These are phyloP conservation scores for Onchidella celtica DNA, from an alignment of 2,888 invertebrate genomes.

Conservation along the genomic window DNA sequence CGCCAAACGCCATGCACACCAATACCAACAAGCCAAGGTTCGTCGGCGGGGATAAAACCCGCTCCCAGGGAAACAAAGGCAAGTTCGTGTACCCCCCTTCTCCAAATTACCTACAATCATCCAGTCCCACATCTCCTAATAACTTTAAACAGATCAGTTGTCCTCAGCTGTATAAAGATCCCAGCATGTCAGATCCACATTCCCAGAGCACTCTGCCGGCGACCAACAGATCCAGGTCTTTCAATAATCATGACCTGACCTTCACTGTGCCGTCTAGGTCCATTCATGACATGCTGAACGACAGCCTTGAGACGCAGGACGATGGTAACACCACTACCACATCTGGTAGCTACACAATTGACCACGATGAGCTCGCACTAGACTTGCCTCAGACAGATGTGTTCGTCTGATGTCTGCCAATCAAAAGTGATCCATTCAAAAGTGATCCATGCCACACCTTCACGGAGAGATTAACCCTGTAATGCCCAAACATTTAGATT, in stretches of 20 bases:
- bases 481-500: too few species aligned
- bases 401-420: constrained; percentile 30
- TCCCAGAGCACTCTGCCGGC: neutral
- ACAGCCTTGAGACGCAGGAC: constrained; percentile 44
- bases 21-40: neutral
- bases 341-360: constrained; percentile 52
- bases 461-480: too few species aligned
- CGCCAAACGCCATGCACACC: neutral
- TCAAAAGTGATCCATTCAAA: too few species aligned
- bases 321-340: constrained; percentile 52
- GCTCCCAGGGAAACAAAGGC: neutral
- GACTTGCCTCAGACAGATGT: constrained; percentile 49
- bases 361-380: constrained; percentile 41
- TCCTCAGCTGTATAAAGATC: constrained; percentile 28
- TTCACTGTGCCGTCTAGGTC: neutral
- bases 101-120: constrained; percentile 9
- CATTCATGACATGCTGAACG: constrained; percentile 49
- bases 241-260: neutral
- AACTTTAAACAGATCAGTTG: constrained; percentile 7
- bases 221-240: neutral
- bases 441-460: too few species aligned
- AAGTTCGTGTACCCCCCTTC: constrained; percentile 15
- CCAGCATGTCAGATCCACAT: neutral
- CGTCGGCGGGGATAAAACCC: neutral
- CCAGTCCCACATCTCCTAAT: neutral